Conservation (phyloP, 2,797 vertebrate species). For the Myotis planiceps region DNA sequence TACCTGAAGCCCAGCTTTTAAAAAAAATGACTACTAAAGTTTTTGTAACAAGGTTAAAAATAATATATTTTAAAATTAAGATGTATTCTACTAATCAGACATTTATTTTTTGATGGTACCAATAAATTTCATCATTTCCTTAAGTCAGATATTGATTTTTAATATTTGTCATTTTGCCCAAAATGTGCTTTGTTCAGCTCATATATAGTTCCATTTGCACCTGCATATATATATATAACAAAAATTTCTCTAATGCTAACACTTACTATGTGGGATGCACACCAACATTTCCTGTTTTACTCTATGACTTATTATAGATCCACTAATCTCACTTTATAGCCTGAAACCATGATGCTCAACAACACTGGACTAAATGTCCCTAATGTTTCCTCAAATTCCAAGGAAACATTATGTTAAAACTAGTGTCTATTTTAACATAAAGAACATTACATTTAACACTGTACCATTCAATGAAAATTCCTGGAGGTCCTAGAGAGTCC, state of each 20-base stretch:
- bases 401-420: neutral
- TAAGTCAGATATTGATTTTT: neutral
- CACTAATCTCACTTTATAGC: neutral
- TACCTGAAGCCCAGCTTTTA: neutral
- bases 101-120: neutral
- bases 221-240: neutral
- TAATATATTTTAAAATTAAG: neutral
- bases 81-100: neutral
- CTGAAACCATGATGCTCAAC: neutral
- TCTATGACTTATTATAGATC: neutral
- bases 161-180: neutral
- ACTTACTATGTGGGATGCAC: neutral
- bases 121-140: neutral
- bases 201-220: neutral
- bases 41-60: neutral
- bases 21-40: neutral
- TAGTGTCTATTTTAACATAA: neutral
- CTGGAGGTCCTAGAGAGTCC: neutral
- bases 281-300: neutral
- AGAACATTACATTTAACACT: neutral
- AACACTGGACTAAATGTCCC: neutral
- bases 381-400: neutral
- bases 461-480: neutral
- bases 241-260: neutral
- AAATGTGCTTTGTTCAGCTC: neutral